Evolutionary conservation across 2,888 invertebrate species (phyloP).

Genomic region (Seladonia tumulorum): DNA sequence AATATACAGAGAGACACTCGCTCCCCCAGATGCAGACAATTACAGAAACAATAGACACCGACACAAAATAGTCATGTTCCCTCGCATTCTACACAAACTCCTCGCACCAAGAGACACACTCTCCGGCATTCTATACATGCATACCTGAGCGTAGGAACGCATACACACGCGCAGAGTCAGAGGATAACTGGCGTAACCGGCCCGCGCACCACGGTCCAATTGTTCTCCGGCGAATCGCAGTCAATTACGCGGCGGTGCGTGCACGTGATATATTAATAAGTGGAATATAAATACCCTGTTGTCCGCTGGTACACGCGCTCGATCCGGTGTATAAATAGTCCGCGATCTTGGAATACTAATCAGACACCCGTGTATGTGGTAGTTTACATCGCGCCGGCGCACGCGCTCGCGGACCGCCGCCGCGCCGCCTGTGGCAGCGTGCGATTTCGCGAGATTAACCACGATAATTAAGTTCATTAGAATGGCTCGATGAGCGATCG

Average conservation of each 20-base stretch:
- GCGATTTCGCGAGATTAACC: constrained; percentile 60
- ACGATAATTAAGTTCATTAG: constrained; percentile 66
- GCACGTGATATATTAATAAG: constrained; percentile 48
- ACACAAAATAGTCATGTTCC: neutral
- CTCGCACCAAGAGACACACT: neutral
- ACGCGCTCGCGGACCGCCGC: constrained; percentile 8
- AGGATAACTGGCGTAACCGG: neutral
- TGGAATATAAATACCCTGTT: constrained; percentile 36
- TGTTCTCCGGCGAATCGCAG: constrained; percentile 48
- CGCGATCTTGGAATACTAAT: constrained; percentile 62
- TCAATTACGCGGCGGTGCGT: constrained; percentile 41
- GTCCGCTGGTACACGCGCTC: constrained; percentile 5
- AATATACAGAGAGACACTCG: neutral
- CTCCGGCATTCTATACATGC: neutral
- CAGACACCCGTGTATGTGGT: constrained; percentile 43
- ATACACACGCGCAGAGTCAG: neutral
- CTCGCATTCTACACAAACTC: neutral
- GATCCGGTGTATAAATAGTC: constrained; percentile 32
- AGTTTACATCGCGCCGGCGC: constrained; percentile 58
- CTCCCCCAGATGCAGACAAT: neutral
- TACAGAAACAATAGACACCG: neutral
- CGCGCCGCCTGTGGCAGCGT: constrained; percentile 59
- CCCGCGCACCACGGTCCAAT: constrained; percentile 23
- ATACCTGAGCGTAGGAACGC: neutral
- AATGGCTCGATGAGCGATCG: constrained; percentile 61